Percentiles rank a stretch among this genome's conserved stretches.
phyloP scores from a whole-genome alignment of 2,113 vertebrate genomes.

The Vimba vimba region DNA sequence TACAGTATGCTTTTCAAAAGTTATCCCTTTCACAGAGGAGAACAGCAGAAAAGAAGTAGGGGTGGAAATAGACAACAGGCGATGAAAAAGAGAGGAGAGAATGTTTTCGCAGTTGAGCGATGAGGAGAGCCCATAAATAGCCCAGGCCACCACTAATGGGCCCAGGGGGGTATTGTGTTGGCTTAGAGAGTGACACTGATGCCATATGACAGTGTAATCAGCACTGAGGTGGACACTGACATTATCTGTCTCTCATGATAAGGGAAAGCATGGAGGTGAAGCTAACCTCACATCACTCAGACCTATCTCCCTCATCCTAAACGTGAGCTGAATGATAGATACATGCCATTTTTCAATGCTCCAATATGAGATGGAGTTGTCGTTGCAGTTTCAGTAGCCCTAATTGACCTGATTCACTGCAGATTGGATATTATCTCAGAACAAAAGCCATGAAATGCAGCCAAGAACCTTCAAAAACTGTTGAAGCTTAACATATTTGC shows the following conservation, averaged over 20 bases:
- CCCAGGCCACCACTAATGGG: constrained; percentile 53
- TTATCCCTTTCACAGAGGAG: constrained; percentile 38
- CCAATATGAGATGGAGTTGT: not conserved
- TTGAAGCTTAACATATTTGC: constrained; percentile 24
- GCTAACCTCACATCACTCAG: constrained; percentile 40
- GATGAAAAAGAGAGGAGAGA: constrained; percentile 65
- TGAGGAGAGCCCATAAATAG: constrained; percentile 53
- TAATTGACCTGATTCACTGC: constrained; percentile 41
- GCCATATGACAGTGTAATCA: constrained; percentile 56
- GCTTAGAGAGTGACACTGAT: constrained; percentile 50
- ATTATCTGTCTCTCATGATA: constrained; percentile 56
- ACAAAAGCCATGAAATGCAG: constrained; percentile 34
- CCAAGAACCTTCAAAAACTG: constrained; percentile 31
- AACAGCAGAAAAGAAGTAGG: constrained; percentile 45
- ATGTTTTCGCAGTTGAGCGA: constrained; percentile 47
- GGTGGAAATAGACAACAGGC: constrained; percentile 58
- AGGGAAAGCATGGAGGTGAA: constrained; percentile 41
- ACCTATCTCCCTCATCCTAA: constrained; percentile 14
- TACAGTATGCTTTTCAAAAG: constrained; percentile 58
- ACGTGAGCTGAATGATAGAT: constrained; percentile 29
- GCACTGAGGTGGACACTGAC: constrained; percentile 49
- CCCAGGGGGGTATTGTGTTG: constrained; percentile 42
- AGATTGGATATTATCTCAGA: constrained; percentile 31
- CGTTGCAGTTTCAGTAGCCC: not conserved
- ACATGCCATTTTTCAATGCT: not conserved